phyloP scores from a whole-genome alignment of 2,797 vertebrate genomes.

The Neosalanx taihuensis region DNA sequence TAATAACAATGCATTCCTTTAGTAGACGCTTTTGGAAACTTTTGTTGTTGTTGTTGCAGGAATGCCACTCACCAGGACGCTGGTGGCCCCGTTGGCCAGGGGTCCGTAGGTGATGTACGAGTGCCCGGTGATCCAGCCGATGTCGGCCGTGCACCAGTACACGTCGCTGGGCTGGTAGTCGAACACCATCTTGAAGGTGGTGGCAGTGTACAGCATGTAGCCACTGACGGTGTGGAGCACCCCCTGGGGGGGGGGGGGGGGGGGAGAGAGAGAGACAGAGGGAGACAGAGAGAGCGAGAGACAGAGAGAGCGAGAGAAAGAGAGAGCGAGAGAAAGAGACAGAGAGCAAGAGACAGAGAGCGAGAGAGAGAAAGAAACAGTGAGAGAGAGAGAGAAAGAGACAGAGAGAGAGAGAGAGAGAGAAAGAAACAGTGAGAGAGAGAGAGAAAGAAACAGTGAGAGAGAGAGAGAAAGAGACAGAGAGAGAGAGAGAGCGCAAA shows the following conservation, averaged over 20 bases:
- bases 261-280: background rate
- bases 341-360: too few relatives aligned
- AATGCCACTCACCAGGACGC: conserved; percentile 82
- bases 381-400: too few relatives aligned
- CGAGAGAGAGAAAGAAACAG: too few relatives aligned
- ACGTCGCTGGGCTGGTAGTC: conserved; percentile 88
- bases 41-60: too few relatives aligned
- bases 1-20: too few relatives aligned
- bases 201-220: conserved; percentile 91
- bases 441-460: background rate
- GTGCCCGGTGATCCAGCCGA: conserved; percentile 97
- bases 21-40: too few relatives aligned
- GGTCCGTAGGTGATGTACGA: conserved; percentile 96
- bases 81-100: conserved; percentile 90
- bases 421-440: too few relatives aligned
- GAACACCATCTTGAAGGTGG: conserved; percentile 93
- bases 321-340: too few relatives aligned
- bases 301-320: too few relatives aligned
- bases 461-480: background rate
- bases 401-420: too few relatives aligned
- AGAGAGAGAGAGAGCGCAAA: too few relatives aligned
- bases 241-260: conserved; percentile 70
- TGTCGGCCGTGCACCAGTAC: conserved; percentile 97
- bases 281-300: too few relatives aligned
- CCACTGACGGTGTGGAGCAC: conserved; percentile 91